Base-by-base conservation (phyloP, 2,797 vertebrate genomes). In the Hoplostethus mediterraneus region DNA sequence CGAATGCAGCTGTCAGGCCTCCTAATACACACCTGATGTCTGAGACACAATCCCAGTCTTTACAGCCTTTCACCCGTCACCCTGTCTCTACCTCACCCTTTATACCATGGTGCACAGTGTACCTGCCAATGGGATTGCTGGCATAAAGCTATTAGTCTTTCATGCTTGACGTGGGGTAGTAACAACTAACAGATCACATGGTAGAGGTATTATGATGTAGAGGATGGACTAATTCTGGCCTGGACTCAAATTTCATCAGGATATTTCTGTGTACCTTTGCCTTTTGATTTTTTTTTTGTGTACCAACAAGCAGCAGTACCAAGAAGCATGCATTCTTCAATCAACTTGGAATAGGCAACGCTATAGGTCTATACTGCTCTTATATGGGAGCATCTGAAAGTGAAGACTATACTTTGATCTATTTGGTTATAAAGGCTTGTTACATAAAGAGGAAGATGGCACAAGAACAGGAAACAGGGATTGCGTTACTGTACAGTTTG, bases 51-150 rank as follows among this genome's bases (percentile, higher is more conserved):
- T 4, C 21, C 45, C 14, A 8, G 31, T 71, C 47, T 36, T 68
- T 48, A 56, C 36, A 30, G 7, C 47, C 13, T 59, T 25, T 57
- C 16, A 21, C 31, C 25, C 36, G 12, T 17, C 31, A 58, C n/a
- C 10, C 36, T 17, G 56, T 17, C 47, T 49, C 47, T 49, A 8
- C 36, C 56, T 17, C 56, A 58, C 14, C 36, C 36, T 38, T 38
- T 38, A n/a, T 12, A 58, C 51, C 56, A 58, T 5, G 16, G 17
- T 8, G 47, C 3, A 12, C 2, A 7, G 7, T 17, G 63, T 3
- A 58, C 61, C 31, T 75, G 63, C 16, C 28, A 59, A 17, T 42
- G 6, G 36, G 47, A 58, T n/a, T 58, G 2, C 31, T 21, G 14
- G 54, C 6, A 63, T 47, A 63, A 14, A 28, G 7, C 9, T 9